A percentile compares a stretch with the other conserved stretches of the same genome.
phyloP scores from a whole-genome alignment of 2,888 invertebrate genomes.

The Perdita meconis region DNA sequence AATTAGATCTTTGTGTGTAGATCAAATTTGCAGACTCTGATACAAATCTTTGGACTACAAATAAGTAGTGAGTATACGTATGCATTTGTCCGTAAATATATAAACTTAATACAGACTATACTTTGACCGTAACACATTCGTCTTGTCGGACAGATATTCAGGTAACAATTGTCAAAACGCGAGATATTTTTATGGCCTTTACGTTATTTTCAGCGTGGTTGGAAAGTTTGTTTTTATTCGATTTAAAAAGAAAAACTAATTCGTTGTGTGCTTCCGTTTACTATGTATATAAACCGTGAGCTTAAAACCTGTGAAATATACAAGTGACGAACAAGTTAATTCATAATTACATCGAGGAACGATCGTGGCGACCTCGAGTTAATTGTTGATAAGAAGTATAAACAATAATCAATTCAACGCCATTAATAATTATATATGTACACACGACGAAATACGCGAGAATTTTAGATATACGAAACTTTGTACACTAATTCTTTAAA shows the following conservation, averaged over 20 bases:
- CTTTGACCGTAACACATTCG: not conserved
- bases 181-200: conserved; percentile 20
- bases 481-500: conserved; percentile 63
- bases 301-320: conserved; percentile 37
- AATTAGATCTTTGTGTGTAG: no score
- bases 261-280: conserved; percentile 34
- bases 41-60: not conserved
- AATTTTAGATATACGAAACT: conserved; percentile 58
- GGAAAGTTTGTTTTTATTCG: not conserved
- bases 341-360: conserved; percentile 28
- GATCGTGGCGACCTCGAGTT: conserved; percentile 1
- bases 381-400: conserved; percentile 24
- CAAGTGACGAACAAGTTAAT: conserved; percentile 29
- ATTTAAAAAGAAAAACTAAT: conserved; percentile 14
- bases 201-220: conserved; percentile 16
- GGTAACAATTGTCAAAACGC: conserved; percentile 1
- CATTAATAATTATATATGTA: conserved; percentile 70
- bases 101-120: not conserved
- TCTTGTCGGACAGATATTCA: not conserved
- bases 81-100: not conserved
- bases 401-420: conserved; percentile 36
- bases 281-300: conserved; percentile 6
- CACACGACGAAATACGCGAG: conserved; percentile 66
- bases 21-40: not conserved
- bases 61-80: not conserved